Conservation (phyloP, 92 coral and sea anemone genomes). For the Montipora capitata region DNA sequence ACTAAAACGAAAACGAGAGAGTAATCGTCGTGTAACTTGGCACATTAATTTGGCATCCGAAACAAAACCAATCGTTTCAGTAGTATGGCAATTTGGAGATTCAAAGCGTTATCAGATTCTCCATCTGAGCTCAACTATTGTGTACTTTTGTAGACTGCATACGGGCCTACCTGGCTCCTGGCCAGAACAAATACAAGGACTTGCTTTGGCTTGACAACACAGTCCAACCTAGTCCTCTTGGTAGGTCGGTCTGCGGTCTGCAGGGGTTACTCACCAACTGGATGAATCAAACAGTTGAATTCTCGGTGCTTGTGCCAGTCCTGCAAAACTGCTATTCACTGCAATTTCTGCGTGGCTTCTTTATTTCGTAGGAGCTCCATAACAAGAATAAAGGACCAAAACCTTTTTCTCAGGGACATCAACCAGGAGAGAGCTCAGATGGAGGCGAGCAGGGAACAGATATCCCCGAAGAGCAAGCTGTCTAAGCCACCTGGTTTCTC, state of each 20-base stretch:
- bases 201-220: background rate
- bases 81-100: background rate
- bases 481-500: conserved; percentile 79
- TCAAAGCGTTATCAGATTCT: conserved; percentile 4
- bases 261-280: background rate
- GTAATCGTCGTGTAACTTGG: conserved; percentile 28
- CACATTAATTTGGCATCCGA: conserved; percentile 23
- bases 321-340: conserved; percentile 55
- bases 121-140: background rate
- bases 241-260: background rate
- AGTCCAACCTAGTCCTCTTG: background rate
- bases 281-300: conserved; percentile 10
- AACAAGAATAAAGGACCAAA: conserved; percentile 97
- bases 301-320: conserved; percentile 58
- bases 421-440: conserved; percentile 88
- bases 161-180: background rate
- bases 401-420: conserved; percentile 91
- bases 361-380: conserved; percentile 92
- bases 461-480: conserved; percentile 68
- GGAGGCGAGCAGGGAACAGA: conserved; percentile 80
- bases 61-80: background rate
- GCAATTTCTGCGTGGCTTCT: conserved; percentile 48
- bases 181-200: background rate
- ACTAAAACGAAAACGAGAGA: conserved; percentile 22
- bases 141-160: background rate